phyloP scores from a whole-genome alignment of 2,797 vertebrate genomes.

The Sebastes variabilis region DNA sequence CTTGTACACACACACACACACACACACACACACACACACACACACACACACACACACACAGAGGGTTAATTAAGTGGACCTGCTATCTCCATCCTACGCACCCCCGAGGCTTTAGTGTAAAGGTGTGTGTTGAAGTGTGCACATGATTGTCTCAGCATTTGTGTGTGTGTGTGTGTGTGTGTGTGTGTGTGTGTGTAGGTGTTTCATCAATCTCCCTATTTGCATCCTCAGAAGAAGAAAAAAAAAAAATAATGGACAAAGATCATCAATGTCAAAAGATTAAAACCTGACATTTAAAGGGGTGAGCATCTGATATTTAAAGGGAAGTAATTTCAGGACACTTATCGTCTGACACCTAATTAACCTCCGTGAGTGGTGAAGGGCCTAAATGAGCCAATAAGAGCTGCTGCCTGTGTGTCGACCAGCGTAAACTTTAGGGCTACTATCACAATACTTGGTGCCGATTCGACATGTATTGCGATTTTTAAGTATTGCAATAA shows the following conservation, averaged over 20 bases:
- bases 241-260: constrained; percentile 39
- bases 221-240: background rate
- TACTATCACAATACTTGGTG: no score
- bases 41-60: constrained; percentile 4
- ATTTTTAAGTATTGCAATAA: no score
- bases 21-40: constrained; percentile 3
- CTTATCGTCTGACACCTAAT: constrained; percentile 76
- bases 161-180: background rate
- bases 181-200: background rate
- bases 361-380: constrained; percentile 67
- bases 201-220: constrained; percentile 19
- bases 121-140: constrained; percentile 16
- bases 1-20: background rate
- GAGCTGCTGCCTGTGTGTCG: constrained; percentile 3
- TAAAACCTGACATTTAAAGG: constrained; percentile 76
- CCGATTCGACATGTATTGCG: no score
- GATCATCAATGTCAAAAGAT: constrained; percentile 61
- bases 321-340: constrained; percentile 64
- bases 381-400: constrained; percentile 39
- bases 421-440: constrained; percentile 73
- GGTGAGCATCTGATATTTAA: constrained; percentile 74
- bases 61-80: constrained; percentile 54
- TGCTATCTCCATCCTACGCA: constrained; percentile 24
- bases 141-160: background rate
- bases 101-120: constrained; percentile 18